phyloP scores from a whole-genome alignment of 2,113 vertebrate genomes.

The Salvator merianae region DNA sequence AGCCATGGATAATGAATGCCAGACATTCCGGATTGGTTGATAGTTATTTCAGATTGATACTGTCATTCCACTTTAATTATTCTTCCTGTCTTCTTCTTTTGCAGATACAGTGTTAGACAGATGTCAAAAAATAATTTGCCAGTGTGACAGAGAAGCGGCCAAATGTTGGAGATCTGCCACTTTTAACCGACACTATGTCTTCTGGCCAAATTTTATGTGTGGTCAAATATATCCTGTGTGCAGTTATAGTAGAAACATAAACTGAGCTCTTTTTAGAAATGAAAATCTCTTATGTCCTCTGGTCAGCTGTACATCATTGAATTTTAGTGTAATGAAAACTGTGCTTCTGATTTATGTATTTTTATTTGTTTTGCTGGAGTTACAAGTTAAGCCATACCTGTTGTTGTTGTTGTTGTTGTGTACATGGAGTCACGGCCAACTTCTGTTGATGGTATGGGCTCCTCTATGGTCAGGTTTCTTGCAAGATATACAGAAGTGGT shows the following conservation, averaged over 20 bases:
- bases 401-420: too few relatives aligned
- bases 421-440: too few relatives aligned
- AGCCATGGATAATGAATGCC: fast-evolving
- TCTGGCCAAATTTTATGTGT: conserved; percentile 86
- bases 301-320: not conserved
- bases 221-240: conserved; percentile 79
- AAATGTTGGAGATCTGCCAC: conserved; percentile 79
- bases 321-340: not conserved
- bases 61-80: conserved; percentile 9
- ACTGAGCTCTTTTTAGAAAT: not conserved
- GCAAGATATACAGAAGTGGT: too few relatives aligned
- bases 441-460: not conserved
- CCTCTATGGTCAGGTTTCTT: not conserved
- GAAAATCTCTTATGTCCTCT: not conserved
- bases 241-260: conserved; percentile 47
- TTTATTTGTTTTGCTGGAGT: too few relatives aligned
- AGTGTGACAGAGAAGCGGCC: conserved; percentile 86
- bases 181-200: conserved; percentile 74
- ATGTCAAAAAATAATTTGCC: conserved; percentile 86
- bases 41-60: conserved; percentile 13
- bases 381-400: conserved; percentile 3
- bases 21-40: not conserved
- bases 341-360: not conserved
- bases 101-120: conserved; percentile 81
- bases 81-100: conserved; percentile 56